A percentile compares a stretch with the other conserved stretches of the same genome.
Conservation (phyloP, 2,797 vertebrate species). For the Sebastes itinus region DNA sequence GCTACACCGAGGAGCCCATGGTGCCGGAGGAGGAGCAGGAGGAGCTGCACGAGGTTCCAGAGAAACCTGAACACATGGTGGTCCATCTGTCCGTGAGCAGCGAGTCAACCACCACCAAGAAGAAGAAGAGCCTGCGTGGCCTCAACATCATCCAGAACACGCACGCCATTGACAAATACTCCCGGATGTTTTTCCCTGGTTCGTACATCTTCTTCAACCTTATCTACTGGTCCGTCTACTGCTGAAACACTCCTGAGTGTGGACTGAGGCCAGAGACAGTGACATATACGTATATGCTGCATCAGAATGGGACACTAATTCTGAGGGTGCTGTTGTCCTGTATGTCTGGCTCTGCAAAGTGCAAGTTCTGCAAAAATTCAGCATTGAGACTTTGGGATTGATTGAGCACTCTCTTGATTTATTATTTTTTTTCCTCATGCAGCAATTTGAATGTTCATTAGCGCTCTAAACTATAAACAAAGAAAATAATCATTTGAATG, state of each 20-base stretch:
- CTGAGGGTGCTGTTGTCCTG: not conserved
- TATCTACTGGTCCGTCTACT: conserved; percentile 97
- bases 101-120: conserved; percentile 87
- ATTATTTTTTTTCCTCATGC: conserved; percentile 6
- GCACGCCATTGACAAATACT: conserved; percentile 95
- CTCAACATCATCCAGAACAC: conserved; percentile 93
- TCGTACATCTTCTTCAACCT: conserved; percentile 97
- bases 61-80: conserved; percentile 90
- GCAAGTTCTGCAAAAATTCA: not conserved
- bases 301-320: not conserved
- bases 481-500: not conserved
- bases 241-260: conserved; percentile 70
- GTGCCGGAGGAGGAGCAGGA: conserved; percentile 85
- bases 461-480: not conserved
- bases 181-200: conserved; percentile 95
- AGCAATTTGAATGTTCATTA: conserved; percentile 64
- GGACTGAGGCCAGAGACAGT: not conserved
- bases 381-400: not conserved
- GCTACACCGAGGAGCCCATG: conserved; percentile 89
- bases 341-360: not conserved
- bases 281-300: not conserved
- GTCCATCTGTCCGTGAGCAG: conserved; percentile 90
- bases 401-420: not conserved
- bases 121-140: conserved; percentile 85
- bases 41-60: conserved; percentile 81